Base-by-base conservation (phyloP, 2,888 invertebrate species). In the Tipula confusa region DNA sequence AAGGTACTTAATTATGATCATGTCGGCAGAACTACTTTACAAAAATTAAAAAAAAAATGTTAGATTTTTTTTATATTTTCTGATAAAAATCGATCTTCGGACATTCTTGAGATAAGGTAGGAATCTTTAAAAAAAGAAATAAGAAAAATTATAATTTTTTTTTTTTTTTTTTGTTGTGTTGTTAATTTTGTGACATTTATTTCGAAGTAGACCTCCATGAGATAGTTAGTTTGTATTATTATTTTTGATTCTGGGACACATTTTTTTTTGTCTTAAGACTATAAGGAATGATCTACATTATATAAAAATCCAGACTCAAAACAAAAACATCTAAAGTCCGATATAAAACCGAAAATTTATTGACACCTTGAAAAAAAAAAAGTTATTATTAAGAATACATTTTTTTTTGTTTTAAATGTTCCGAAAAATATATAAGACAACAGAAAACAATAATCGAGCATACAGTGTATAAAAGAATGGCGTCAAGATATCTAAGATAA, bases 401-500 rank as follows among this genome's bases (percentile, higher is more conserved):
- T 64, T 64, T 64, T n/a, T n/a, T 43, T n/a, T 43, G 43, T 43
- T 64, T 64, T 64, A 24, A 64, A 64, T 64, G 64, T 64, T 64
- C 64, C 64, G 64, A 64, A 64, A 64, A 24, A 64, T 64, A 64
- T 64, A 7, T 18, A 48, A 48, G 5, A 48, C 5, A 80, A 80
- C 79, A 80, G n/a, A 43, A 29, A 80, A 80, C 80, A 80, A 80
- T 29, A 80, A 24, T 29, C 79, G 5, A 64, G 79, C 64, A n/a
- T 83, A 64, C 43, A 82, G 18, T 36, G 29, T 48, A 83, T 83
- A 83, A 64, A 64, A 64, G 64, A 80, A 87, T 88, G 88, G 88
- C 88, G 88, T 88, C 88, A 88, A 88, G 88, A 88, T 88, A 87
- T 87, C 87, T 86, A 86, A 86, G 88, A 88, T 88, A 88, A 88